A percentile compares a stretch with the other conserved stretches of the same genome.
Conservation (phyloP, 2,113 vertebrate genomes). For the Polypterus senegalus region DNA sequence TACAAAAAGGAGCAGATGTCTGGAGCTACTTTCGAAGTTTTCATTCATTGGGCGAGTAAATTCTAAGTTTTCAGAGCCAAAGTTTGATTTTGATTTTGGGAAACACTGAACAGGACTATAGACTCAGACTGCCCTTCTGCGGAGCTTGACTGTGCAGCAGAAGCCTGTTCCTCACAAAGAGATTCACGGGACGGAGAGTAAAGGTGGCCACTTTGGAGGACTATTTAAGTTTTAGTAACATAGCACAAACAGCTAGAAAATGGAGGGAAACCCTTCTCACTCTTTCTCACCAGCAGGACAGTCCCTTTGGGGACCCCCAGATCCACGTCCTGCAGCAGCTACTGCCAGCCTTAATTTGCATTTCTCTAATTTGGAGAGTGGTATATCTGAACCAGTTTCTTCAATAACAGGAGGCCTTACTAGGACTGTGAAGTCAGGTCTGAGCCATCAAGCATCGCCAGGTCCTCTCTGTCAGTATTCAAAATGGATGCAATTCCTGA, state of each 20-base stretch:
- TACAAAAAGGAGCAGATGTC: constrained; percentile 58
- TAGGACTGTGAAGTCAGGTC: too few relatives aligned
- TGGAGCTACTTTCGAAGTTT: constrained; percentile 76
- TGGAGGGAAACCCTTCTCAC: constrained; percentile 61
- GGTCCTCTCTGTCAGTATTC: too few relatives aligned
- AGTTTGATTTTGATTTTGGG: constrained; percentile 52
- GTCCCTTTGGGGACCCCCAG: constrained; percentile 36
- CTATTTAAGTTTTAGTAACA: constrained; percentile 67
- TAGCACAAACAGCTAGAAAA: constrained; percentile 68
- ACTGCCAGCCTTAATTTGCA: background rate
- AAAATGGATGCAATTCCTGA: too few relatives aligned
- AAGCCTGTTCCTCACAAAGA: constrained; percentile 41
- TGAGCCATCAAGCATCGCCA: too few relatives aligned
- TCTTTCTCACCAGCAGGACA: constrained; percentile 56
- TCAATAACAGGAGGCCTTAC: too few relatives aligned
- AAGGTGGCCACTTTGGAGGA: constrained; percentile 58
- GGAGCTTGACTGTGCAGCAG: constrained; percentile 49
- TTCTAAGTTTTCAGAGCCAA: constrained; percentile 50
- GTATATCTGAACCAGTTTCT: too few relatives aligned
- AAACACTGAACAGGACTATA: constrained; percentile 47
- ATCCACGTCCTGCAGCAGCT: background rate
- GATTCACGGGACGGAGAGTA: constrained; percentile 39
- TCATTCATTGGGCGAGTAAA: constrained; percentile 55
- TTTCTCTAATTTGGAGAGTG: too few relatives aligned
- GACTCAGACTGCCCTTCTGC: constrained; percentile 57